Evolutionary conservation across 2,797 vertebrate species (phyloP), one percentile per base, ranked within the genome.

Genomic region (Paguma larvata): DNA sequence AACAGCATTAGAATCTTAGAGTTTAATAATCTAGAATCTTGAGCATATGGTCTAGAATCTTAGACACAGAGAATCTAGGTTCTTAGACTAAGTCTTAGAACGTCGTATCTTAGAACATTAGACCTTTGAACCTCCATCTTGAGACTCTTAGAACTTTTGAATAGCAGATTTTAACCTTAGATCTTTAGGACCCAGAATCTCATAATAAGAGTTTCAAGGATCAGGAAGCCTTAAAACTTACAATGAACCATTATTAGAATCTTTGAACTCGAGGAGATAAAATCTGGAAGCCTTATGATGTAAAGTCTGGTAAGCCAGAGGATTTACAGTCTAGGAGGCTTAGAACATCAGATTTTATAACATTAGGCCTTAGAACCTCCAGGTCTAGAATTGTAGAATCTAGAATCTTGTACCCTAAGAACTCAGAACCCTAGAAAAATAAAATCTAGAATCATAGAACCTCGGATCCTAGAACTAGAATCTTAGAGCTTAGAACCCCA

Each of bases 51-150:
- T 91, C 53, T 93, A 70, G 70, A 96, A 73, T 73, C 44, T 94
- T 77, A 93, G 77, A 91, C 87, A 97, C 62, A 92, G 62, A 85
- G 53, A 83, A 79, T n/a, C 73, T 94, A 89, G 67, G 32, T 91
- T 95, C 80, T 95, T 83, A 72, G 89, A 83, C 51, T 93, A 89
- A 62, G 44, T 79, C 93, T 96, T 92, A 96, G 79, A 95, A 91
- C 38, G 90, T 78, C 77, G 59, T 32, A 90, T 77, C 77, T 94
- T 85, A 94, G 51, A 82, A 75, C 56, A 88, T 90, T 70, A 84
- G 73, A 91, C 38, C 67, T 97, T 85, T 87, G 84, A 94, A 89
- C 18, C 32, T 65, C 44, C 27, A 19, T 63, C 68, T 94, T 91
- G 59, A 89, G 32, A 95, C 51, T 92, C 68, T 73, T 79, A 73